A percentile compares a stretch with the other conserved stretches of the same genome.
phyloP scores from a whole-genome alignment of 2,797 vertebrate species.

The Pantherophis vulpinus region DNA sequence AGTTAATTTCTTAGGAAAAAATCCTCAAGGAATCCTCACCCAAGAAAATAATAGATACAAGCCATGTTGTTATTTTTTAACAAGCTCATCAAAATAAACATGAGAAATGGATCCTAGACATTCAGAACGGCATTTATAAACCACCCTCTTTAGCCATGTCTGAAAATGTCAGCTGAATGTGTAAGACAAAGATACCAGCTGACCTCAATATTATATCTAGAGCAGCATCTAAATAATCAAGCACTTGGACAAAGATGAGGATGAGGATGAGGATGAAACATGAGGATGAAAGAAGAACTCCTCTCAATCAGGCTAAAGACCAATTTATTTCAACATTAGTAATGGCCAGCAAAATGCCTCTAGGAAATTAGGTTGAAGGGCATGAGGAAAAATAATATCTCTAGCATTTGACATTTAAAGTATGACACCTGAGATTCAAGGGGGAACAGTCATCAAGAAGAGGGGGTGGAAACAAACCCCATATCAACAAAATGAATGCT shows the following conservation, averaged over 20 bases:
- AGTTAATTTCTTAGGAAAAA: neutral
- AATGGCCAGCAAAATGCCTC: neutral
- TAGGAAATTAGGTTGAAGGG: neutral
- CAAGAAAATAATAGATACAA: neutral
- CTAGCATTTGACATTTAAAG: neutral
- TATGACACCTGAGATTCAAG: neutral
- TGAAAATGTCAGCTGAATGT: neutral
- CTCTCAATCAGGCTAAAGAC: neutral
- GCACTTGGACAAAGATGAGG: neutral
- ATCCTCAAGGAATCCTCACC: neutral
- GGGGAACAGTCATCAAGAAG: constrained; percentile 12
- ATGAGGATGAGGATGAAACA: neutral
- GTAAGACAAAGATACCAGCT: neutral
- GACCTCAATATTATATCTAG: neutral
- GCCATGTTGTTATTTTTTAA: neutral
- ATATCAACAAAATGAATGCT: constrained; percentile 17
- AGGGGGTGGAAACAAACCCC: neutral
- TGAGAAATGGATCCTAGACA: neutral
- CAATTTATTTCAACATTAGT: neutral
- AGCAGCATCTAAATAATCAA: constrained; percentile 16
- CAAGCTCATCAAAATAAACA: neutral
- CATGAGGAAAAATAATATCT: neutral
- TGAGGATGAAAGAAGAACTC: neutral
- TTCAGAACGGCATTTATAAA: neutral
- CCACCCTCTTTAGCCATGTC: neutral